A percentile compares a stretch with the other conserved stretches of the same genome.
Evolutionary conservation across 1,140 invertebrate species (phyloP).

Genomic region (Theocolax elegans): DNA sequence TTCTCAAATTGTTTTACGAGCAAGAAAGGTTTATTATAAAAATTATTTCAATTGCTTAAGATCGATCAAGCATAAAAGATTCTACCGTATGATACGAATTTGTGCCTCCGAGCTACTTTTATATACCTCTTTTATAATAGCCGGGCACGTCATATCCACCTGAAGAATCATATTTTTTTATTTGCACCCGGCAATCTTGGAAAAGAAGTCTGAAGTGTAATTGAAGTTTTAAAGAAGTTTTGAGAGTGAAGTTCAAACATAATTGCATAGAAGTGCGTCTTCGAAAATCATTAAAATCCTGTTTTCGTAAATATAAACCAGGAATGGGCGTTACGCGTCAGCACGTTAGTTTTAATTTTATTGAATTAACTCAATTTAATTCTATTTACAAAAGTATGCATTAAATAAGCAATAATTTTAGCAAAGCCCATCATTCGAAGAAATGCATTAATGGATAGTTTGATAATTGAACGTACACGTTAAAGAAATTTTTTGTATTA

Average conservation of each 20-base stretch:
- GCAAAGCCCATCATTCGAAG: too few species aligned
- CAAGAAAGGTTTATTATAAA: constrained; percentile 12
- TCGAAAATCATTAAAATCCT: constrained; percentile 22
- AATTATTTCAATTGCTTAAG: constrained; percentile 10
- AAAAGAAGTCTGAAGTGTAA: constrained; percentile 18
- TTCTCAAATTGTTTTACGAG: constrained; percentile 11
- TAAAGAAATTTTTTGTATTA: too few species aligned
- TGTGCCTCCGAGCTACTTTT: not conserved
- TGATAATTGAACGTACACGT: too few species aligned
- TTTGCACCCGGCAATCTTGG: constrained; percentile 12
- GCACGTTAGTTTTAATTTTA: constrained; percentile 12
- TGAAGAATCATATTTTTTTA: constrained; percentile 3
- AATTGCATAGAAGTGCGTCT: constrained; percentile 6
- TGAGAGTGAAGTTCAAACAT: constrained; percentile 23
- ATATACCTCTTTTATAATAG: constrained; percentile 6
- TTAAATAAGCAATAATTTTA: too few species aligned
- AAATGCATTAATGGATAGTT: too few species aligned
- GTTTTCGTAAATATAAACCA: constrained; percentile 16
- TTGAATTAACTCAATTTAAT: constrained; percentile 31
- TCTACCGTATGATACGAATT: not conserved
- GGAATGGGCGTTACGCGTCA: not conserved
- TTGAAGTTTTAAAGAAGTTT: constrained; percentile 34
- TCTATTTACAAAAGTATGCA: not conserved
- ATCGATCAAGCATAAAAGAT: not conserved
- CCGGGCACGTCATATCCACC: not conserved